Evolutionary conservation across 2,113 vertebrate species (phyloP), one percentile per base, ranked within the genome.

Genomic region (Coturnix japonica): DNA sequence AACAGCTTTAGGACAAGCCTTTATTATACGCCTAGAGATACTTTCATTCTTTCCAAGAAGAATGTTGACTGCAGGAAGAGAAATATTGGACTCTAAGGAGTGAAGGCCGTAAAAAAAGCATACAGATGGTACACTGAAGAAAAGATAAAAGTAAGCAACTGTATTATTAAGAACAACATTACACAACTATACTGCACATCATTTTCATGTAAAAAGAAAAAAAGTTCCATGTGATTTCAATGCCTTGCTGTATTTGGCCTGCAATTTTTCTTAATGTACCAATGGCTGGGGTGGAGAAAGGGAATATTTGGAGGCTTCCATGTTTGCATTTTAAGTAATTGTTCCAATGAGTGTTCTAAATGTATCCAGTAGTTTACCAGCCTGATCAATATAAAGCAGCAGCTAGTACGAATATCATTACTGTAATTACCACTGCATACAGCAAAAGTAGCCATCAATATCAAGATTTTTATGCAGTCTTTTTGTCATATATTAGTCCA

Each of bases 261-360:
- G 15, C 16, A 81, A n/a, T 56, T 77, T 70, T 61, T 37, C 2
- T 61, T 51, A 56, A 5, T 44, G 9, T 61, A 73, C 33, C 5
- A 19, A 7, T 2, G 0, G 7, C 19, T 79, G 14, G 4, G 2
- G 1, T n/a, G 3, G 5, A 47, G 6, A 3, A 15, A 72, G 13
- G 4, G 7, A 41, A 67, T 54, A 54, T n/a, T 4, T 61, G 15
- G 10, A 77, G 12, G 8, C 61, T 57, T 70, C 14, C 18, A 19
- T 7, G 30, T 30, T 43, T 9, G 5, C 0, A 9, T 39, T 87
- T 71, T 64, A 92, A 56, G 49, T 54, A 60, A 43, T 3, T 31
- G 15, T 57, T 78, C 7, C 7, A 76, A 4, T 43, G 30, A 70
- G 83, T 77, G 26, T 22, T 20, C 4, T 19, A 77, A 13, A 33